Percentiles rank a stretch among this genome's conserved stretches.
Evolutionary conservation across 1,140 invertebrate genomes (phyloP).

Genomic region (Leptopilina clavipes): DNA sequence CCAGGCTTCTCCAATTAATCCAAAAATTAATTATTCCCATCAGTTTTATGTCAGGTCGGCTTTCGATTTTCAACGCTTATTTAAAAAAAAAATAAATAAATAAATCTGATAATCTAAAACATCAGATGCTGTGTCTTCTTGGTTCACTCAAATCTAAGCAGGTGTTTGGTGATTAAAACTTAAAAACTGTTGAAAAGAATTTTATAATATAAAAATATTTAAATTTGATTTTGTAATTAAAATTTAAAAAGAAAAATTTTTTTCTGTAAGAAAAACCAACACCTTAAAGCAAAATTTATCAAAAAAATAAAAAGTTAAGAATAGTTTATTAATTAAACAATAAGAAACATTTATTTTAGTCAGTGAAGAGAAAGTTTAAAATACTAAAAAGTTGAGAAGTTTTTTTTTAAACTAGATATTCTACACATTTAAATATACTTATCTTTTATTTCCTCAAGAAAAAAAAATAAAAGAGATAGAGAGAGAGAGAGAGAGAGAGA

Average conservation of each 20-base stretch:
- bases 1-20: conserved; percentile 42
- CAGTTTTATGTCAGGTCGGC: neutral
- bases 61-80: neutral
- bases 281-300: neutral
- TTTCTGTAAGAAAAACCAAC: neutral
- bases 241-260: neutral
- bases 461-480: neutral
- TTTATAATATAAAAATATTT: too few relatives aligned
- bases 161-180: neutral
- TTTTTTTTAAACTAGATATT: too few relatives aligned
- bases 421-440: neutral
- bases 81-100: neutral
- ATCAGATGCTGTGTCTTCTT: neutral
- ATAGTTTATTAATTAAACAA: neutral
- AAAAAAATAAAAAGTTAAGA: neutral
- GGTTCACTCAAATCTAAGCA: neutral
- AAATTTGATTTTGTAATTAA: too few relatives aligned
- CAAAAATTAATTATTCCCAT: conserved; percentile 36
- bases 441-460: neutral
- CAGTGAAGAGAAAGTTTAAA: too few relatives aligned
- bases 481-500: neutral
- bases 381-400: too few relatives aligned
- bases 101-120: neutral
- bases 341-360: too few relatives aligned
- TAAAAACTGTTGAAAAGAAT: too few relatives aligned